Evolutionary conservation across 2,888 invertebrate species (phyloP).

Genomic region (Suillia variegata): DNA sequence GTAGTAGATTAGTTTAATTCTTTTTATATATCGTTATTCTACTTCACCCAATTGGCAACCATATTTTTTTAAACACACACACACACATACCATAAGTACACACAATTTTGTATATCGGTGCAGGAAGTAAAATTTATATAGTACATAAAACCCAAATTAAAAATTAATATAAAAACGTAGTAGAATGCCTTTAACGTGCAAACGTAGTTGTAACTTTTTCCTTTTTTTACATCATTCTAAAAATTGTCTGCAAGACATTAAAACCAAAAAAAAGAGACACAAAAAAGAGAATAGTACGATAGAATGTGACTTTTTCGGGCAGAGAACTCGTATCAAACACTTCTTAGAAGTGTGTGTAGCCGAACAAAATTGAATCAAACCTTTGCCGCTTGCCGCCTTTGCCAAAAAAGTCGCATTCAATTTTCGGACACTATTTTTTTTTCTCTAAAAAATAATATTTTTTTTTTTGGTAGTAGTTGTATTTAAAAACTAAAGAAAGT

Average conservation of each 20-base stretch:
- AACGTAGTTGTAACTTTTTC: slow-evolving; percentile 9
- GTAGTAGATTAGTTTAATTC: too few species aligned
- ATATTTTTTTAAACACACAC: slow-evolving; percentile 21
- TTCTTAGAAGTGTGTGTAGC: too few species aligned
- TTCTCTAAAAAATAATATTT: too few species aligned
- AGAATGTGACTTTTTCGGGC: too few species aligned
- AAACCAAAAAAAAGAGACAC: too few species aligned
- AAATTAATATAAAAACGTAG: not conserved
- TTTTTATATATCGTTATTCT: slow-evolving; percentile 1
- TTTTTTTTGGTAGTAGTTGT: not conserved
- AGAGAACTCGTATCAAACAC: too few species aligned
- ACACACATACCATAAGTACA: too few species aligned
- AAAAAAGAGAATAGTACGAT: too few species aligned
- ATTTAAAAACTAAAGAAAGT: not conserved
- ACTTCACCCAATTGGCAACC: slow-evolving; percentile 6
- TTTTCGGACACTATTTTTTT: too few species aligned
- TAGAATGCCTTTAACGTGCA: slow-evolving; percentile 10
- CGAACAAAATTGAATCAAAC: too few species aligned
- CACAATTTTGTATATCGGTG: slow-evolving; percentile 42
- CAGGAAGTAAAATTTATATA: slow-evolving; percentile 30
- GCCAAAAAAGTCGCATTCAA: too few species aligned
- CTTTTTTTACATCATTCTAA: not conserved
- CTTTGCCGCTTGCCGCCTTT: too few species aligned
- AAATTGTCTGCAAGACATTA: slow-evolving; percentile 6
- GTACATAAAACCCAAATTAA: not conserved